Conservation (phyloP, 2,113 vertebrate species). For the Aptenodytes patagonicus region DNA sequence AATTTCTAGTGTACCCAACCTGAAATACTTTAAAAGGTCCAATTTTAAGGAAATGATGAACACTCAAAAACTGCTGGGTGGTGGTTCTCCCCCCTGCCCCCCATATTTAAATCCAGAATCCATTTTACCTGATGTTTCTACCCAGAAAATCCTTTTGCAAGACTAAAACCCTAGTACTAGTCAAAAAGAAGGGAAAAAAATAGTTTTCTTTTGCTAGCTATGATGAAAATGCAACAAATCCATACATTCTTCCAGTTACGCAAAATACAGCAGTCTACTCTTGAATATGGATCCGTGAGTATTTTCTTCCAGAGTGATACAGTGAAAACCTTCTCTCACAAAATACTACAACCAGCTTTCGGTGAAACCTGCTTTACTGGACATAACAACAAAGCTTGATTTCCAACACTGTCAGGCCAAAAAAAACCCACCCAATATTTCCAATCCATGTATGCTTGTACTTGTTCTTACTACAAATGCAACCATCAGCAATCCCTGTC, state of each 20-base stretch:
- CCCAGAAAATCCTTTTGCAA: neutral
- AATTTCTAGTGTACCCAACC: neutral
- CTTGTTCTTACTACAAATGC: neutral
- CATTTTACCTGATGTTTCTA: neutral
- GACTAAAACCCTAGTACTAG: neutral
- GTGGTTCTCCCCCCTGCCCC: neutral
- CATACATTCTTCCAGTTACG: neutral
- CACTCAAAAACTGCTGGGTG: neutral
- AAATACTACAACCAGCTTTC: constrained; percentile 11
- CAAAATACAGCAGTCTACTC: neutral
- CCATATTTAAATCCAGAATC: neutral
- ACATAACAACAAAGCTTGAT: neutral
- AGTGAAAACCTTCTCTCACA: neutral
- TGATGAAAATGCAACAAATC: neutral
- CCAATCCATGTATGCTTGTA: neutral
- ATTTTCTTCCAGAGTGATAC: neutral
- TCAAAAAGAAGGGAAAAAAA: neutral
- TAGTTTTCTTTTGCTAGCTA: neutral
- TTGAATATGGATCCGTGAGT: neutral
- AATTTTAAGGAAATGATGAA: neutral
- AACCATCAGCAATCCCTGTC: neutral
- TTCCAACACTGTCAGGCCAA: neutral
- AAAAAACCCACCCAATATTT: neutral
- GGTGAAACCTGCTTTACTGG: neutral
- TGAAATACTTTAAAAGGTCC: constrained; percentile 1